Conservation (phyloP, 1,140 invertebrate genomes). For the Drosophila pruinosa region DNA sequence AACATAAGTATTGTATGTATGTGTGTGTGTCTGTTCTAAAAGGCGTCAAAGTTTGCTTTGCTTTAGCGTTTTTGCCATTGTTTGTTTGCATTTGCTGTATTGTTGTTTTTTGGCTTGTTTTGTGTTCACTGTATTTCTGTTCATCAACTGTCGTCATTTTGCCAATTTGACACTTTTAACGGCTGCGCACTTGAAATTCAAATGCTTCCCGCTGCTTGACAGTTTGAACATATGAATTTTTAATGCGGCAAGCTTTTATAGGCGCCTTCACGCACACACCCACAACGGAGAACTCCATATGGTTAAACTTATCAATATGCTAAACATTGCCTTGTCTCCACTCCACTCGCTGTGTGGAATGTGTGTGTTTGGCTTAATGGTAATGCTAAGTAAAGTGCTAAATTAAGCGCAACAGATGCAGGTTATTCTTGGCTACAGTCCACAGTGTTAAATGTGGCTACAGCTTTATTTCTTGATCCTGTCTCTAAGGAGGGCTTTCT, state of each 20-base stretch:
- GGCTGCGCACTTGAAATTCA: constrained; percentile 74
- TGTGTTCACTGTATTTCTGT: constrained; percentile 33
- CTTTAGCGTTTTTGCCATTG: constrained; percentile 4
- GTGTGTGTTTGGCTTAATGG: constrained; percentile 20
- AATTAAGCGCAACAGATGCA: constrained; percentile 25
- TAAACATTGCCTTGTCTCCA: constrained; percentile 13
- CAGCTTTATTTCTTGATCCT: constrained; percentile 7
- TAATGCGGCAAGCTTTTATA: constrained; percentile 66
- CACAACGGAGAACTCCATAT: constrained; percentile 29
- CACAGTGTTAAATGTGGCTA: neutral
- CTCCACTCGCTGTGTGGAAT: neutral
- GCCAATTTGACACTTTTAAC: constrained; percentile 79
- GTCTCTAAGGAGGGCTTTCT: neutral
- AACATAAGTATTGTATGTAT: neutral
- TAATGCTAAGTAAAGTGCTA: constrained; percentile 32
- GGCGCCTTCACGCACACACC: neutral
- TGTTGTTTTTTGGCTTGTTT: constrained; percentile 3
- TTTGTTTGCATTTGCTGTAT: constrained; percentile 26
- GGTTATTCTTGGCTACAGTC: constrained; percentile 8
- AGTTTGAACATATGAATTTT: constrained; percentile 75
- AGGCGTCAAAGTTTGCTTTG: constrained; percentile 71
- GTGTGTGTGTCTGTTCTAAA: constrained; percentile 16
- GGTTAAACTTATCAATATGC: constrained; percentile 50
- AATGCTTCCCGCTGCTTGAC: constrained; percentile 57
- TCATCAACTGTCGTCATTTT: constrained; percentile 51